phyloP scores from a whole-genome alignment of 2,888 invertebrate species.

The Mesopsocus fuscifrons region DNA sequence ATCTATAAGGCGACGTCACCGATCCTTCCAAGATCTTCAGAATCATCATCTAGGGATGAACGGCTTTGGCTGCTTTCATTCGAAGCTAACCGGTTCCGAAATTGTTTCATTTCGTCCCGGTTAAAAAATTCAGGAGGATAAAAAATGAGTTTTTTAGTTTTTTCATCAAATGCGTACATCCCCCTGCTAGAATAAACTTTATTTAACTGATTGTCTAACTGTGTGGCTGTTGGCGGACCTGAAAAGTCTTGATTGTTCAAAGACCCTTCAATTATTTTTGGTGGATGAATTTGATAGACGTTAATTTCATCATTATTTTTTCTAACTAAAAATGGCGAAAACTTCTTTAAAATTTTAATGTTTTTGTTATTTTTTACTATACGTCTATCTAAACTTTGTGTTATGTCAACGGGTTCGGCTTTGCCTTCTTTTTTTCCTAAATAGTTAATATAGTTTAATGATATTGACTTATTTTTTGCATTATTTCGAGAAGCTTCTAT shows the following conservation, averaged over 20 bases:
- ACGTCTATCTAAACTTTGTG: slow-evolving; percentile 5
- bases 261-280: neutral
- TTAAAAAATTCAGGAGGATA: slow-evolving; percentile 8
- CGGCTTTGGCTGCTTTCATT: slow-evolving; percentile 1
- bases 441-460: slow-evolving; percentile 4
- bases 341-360: neutral
- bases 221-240: neutral
- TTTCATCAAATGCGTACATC: slow-evolving; percentile 7
- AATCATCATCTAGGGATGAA: slow-evolving; percentile 7
- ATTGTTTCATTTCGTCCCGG: slow-evolving; percentile 1
- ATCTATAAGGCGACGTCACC: slow-evolving; percentile 4
- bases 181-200: slow-evolving; percentile 2
- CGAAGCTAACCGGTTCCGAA: neutral
- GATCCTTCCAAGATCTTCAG: slow-evolving; percentile 3
- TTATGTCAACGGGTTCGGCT: neutral
- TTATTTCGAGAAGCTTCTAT: neutral
- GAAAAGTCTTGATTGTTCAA: neutral
- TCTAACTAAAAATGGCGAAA: slow-evolving; percentile 1
- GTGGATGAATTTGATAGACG: slow-evolving; percentile 5
- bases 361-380: neutral
- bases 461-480: slow-evolving; percentile 1
- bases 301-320: slow-evolving; percentile 6
- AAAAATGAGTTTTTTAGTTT: slow-evolving; percentile 7
- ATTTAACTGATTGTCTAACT: slow-evolving; percentile 4
- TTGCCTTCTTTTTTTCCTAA: slow-evolving; percentile 6